Conservation (phyloP, 2,888 invertebrate species). For the Apeira syringaria region DNA sequence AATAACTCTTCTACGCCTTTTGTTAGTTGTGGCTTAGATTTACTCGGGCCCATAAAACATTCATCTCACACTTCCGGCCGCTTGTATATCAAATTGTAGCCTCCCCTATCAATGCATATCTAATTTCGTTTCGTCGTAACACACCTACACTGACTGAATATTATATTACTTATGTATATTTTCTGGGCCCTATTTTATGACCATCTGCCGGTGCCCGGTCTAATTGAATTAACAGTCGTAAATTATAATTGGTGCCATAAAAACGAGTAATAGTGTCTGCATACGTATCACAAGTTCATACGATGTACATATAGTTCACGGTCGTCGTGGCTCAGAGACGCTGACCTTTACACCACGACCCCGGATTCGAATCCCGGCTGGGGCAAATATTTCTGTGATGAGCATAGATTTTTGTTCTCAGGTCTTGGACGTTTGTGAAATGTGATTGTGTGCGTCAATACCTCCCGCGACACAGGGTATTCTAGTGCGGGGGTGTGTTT, state of each 20-base stretch:
- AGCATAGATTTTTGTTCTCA: too few species aligned
- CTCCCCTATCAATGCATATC: conserved; percentile 26
- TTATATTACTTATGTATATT: conserved; percentile 2
- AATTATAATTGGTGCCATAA: conserved; percentile 17
- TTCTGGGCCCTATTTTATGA: conserved; percentile 9
- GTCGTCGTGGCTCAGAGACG: too few species aligned
- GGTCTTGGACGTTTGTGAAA: too few species aligned
- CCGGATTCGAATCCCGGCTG: too few species aligned
- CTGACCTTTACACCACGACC: too few species aligned
- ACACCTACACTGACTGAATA: conserved; percentile 16
- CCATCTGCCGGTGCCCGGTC: conserved; percentile 24
- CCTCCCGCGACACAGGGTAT: too few species aligned
- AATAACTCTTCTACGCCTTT: conserved; percentile 17
- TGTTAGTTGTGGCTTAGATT: conserved; percentile 16
- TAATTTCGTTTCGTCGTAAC: conserved; percentile 18
- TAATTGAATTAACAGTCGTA: conserved; percentile 25
- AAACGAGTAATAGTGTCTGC: conserved; percentile 13
- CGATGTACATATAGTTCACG: too few species aligned
- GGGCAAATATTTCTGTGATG: too few species aligned
- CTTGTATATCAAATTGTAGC: conserved; percentile 19
- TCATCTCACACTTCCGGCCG: conserved; percentile 20
- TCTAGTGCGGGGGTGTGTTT: too few species aligned
- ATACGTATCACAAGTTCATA: conserved; percentile 4
- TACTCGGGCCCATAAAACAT: conserved; percentile 18
- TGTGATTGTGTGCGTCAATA: too few species aligned